phyloP scores from a whole-genome alignment of 2,888 invertebrate species.

The Rutpela maculata region DNA sequence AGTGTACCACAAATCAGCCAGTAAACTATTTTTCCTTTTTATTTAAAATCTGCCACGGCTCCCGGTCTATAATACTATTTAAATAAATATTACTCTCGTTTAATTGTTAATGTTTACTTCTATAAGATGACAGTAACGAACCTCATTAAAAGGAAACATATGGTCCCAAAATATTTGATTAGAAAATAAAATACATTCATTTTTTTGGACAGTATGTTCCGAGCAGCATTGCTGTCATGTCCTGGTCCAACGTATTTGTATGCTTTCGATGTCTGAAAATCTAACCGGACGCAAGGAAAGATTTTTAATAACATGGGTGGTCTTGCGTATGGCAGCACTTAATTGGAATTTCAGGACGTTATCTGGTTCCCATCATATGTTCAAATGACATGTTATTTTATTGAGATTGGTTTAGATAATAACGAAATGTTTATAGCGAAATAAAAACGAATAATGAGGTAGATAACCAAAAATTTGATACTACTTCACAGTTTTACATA shows the following conservation, averaged over 20 bases:
- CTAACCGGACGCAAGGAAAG: background rate
- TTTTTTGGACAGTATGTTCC: background rate
- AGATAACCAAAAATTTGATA: background rate
- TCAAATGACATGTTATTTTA: conserved; percentile 26
- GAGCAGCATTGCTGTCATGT: background rate
- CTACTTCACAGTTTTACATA: too few relatives aligned
- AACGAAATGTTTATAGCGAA: background rate
- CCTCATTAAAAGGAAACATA: background rate
- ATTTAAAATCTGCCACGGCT: too few relatives aligned
- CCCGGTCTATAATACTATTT: too few relatives aligned
- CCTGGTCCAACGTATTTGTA: background rate
- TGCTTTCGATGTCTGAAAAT: background rate
- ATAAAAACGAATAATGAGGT: background rate
- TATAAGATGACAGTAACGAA: background rate
- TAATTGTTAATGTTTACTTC: background rate
- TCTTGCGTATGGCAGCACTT: conserved; percentile 11
- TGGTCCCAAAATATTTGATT: background rate
- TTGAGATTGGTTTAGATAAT: background rate
- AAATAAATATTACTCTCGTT: too few relatives aligned
- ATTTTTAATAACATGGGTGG: conserved; percentile 28
- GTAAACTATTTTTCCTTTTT: too few relatives aligned
- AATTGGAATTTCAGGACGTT: conserved; percentile 15
- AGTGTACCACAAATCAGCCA: too few relatives aligned
- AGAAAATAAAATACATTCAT: background rate
- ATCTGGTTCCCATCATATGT: conserved; percentile 7